These are phyloP conservation scores for Prionace glauca DNA, from an alignment of 2,797 vertebrate genomes.

Conservation along the genomic window DNA sequence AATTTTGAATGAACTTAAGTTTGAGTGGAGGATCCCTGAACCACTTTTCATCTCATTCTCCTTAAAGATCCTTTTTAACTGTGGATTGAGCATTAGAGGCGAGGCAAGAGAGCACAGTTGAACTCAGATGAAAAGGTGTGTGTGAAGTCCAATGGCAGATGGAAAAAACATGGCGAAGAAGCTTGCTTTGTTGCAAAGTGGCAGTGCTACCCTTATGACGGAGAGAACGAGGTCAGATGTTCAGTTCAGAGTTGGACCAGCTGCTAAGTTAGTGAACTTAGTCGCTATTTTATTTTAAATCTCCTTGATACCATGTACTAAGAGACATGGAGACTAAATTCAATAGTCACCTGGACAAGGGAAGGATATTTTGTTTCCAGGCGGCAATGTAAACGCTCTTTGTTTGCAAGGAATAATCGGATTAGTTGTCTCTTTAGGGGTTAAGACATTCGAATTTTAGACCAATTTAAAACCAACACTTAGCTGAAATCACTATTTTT, in stretches of 20 bases:
- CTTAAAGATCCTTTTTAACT: background rate
- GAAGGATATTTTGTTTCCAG: background rate
- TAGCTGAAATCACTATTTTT: background rate
- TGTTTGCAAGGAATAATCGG: background rate
- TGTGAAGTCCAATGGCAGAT: background rate
- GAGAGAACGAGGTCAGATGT: background rate
- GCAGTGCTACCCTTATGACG: background rate
- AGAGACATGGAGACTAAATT: background rate
- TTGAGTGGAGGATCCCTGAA: background rate
- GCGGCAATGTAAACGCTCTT: background rate
- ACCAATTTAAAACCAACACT: slow-evolving; percentile 1
- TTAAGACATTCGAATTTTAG: background rate
- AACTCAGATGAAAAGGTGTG: background rate
- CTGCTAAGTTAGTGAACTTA: background rate
- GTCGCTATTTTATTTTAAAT: background rate
- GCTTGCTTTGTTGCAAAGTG: background rate
- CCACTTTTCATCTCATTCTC: background rate
- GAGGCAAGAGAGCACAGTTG: too few species aligned
- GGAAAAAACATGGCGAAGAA: background rate
- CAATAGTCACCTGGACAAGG: background rate
- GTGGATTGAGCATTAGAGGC: background rate
- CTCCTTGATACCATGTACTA: background rate
- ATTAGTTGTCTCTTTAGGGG: background rate
- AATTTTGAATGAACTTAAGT: background rate
- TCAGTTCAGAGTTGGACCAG: background rate